Percentiles rank a stretch among this genome's conserved stretches.
These are phyloP conservation scores for Merops nubicus DNA, from an alignment of 2,113 vertebrate species.

Conservation along the genomic window DNA sequence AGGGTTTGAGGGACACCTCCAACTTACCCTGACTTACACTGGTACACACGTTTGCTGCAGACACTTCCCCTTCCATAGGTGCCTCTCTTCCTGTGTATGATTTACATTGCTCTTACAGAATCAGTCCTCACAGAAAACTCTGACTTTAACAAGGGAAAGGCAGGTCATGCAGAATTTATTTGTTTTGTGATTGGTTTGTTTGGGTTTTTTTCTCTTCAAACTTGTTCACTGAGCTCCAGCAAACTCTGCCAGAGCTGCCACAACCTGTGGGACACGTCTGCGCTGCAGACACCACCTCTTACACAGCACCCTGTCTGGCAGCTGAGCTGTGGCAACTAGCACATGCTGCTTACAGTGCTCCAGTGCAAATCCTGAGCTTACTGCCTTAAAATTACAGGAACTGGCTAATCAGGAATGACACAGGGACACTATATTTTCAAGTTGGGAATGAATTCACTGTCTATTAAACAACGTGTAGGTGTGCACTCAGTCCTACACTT, in stretches of 20 bases:
- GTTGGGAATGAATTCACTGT: not conserved
- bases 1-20: not conserved
- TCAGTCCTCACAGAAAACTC: not conserved
- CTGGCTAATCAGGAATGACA: not conserved
- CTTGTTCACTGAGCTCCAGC: not conserved
- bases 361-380: not conserved
- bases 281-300: not conserved
- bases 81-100: not conserved
- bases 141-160: not conserved
- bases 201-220: not conserved
- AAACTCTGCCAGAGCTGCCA: not conserved
- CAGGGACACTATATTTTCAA: not conserved
- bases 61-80: not conserved
- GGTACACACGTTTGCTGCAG: not conserved
- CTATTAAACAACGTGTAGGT: slow-evolving; percentile 30
- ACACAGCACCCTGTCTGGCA: not conserved
- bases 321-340: not conserved
- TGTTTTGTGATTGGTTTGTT: not conserved
- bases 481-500: not conserved
- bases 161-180: not conserved
- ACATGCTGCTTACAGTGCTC: not conserved
- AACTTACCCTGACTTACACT: not conserved
- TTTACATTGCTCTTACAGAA: not conserved
- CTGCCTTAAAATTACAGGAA: not conserved
- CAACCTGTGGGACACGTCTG: not conserved